Conservation (phyloP, 2,888 invertebrate species). For the Sphecodes monilicornis region DNA sequence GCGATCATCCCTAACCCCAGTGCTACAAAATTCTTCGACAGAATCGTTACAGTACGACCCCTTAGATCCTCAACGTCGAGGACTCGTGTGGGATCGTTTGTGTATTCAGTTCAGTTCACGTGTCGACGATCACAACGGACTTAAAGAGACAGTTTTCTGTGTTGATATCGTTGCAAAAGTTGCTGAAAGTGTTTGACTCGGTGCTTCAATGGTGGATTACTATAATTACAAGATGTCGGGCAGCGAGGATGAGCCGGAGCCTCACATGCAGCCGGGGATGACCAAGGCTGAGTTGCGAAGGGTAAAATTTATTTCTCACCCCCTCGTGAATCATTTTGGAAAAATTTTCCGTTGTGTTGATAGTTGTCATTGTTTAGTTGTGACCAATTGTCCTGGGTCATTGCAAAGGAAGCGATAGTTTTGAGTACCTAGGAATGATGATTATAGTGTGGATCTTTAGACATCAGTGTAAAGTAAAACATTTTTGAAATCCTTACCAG, state of each 20-base stretch:
- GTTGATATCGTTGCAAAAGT: background rate
- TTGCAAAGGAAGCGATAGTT: background rate
- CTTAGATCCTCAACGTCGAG: background rate
- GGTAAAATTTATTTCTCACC: conserved; percentile 83
- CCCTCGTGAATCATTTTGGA: background rate
- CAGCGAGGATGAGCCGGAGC: conserved; percentile 84
- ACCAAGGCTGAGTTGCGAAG: conserved; percentile 90
- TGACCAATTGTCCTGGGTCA: background rate
- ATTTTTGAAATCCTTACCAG: background rate
- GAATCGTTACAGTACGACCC: background rate
- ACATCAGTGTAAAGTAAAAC: background rate
- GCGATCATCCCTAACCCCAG: conserved; percentile 41
- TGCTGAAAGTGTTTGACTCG: conserved; percentile 10
- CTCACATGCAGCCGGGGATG: conserved; percentile 86
- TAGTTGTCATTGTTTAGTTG: background rate
- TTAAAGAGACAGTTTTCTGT: background rate
- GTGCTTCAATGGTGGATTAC: conserved; percentile 82
- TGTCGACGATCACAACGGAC: background rate
- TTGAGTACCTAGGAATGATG: too few relatives aligned
- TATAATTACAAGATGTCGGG: conserved; percentile 83
- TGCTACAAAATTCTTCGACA: background rate
- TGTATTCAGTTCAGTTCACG: background rate
- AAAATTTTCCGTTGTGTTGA: background rate
- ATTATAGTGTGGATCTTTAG: background rate
- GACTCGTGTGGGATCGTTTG: background rate